Conservation (phyloP, 2,113 vertebrate genomes). For the Chaetops frenatus region DNA sequence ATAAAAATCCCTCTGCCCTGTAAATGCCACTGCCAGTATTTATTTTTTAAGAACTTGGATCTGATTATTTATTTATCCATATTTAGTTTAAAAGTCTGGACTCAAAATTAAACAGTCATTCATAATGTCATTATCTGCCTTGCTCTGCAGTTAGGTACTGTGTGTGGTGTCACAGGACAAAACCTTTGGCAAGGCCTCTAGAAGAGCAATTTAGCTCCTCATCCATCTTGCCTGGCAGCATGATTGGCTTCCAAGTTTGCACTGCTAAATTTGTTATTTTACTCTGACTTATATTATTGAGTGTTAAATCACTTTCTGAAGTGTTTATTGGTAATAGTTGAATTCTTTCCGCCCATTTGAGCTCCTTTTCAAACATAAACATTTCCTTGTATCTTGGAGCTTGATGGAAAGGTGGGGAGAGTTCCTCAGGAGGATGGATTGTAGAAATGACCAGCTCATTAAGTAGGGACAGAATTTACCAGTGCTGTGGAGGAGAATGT, state of each 20-base stretch:
- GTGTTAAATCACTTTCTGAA: constrained; percentile 58
- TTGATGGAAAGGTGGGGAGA: not conserved
- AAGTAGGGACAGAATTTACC: not conserved
- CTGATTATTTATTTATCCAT: constrained; percentile 49
- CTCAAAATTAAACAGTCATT: constrained; percentile 38
- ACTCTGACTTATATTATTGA: constrained; percentile 37
- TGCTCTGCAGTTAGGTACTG: not conserved
- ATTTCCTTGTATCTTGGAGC: not conserved
- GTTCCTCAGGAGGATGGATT: not conserved
- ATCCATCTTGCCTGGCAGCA: constrained; percentile 37
- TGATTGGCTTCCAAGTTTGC: constrained; percentile 27
- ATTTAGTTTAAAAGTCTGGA: constrained; percentile 31
- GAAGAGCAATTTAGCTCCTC: constrained; percentile 49
- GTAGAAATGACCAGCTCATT: not conserved
- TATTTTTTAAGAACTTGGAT: not conserved
- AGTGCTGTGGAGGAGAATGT: not conserved
- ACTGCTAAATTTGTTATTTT: constrained; percentile 29
- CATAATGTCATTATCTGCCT: constrained; percentile 47
- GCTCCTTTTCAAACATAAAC: constrained; percentile 11
- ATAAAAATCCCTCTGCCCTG: not conserved
- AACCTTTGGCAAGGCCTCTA: constrained; percentile 38
- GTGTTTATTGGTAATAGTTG: constrained; percentile 51
- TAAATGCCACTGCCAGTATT: constrained; percentile 1
- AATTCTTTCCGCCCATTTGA: constrained; percentile 56
- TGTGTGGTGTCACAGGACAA: constrained; percentile 45